Evolutionary conservation across 2,888 invertebrate genomes (phyloP), one percentile per base, ranked within the genome.

Genomic region (Acleris emargana): DNA sequence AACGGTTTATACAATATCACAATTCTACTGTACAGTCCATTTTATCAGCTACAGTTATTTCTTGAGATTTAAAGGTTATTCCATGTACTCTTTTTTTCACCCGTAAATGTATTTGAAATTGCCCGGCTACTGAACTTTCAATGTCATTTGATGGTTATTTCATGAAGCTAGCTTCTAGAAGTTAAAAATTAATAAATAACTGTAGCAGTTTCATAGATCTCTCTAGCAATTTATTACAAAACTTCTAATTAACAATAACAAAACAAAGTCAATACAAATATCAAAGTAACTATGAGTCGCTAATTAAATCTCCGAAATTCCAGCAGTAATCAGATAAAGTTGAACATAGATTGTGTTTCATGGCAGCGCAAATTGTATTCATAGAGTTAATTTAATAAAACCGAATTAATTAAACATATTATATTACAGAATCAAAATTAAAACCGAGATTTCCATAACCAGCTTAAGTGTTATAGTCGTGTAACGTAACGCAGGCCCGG

Each of bases 351-450:
- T 61, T 57, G 51, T 57, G 52, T 66, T 61, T 66, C 66, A 60
- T 20, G 11, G 43, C 28, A 54, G 49, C 38, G 55, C 54, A 55
- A 60, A 60, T 60, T 60, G 22, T 64, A 60, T 60, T 53, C 58
- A 49, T 53, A 22, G 42, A 59, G 45, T 51, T 57, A 61, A 64
- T 64, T 60, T 43, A 51, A 66, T 66, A 66, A 66, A 60, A 61
- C 60, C 50, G 43, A 61, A 66, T 66, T 61, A 57, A 66, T 55
- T 66, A 50, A 55, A 20, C 51, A 42, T 60, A 66, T 61, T 49
- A 45, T 61, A 38, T 57, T 51, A 61, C 43, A 43, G 38, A 45
- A 32, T 43, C 43, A 20, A 66, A 55, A 55, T 66, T 32, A 55
- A 45, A 57, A 57, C 43, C 57, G 20, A 42, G 28, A 57, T 66